Conservation (phyloP, 1,140 invertebrate species). For the Druon quercuslanigerum region DNA sequence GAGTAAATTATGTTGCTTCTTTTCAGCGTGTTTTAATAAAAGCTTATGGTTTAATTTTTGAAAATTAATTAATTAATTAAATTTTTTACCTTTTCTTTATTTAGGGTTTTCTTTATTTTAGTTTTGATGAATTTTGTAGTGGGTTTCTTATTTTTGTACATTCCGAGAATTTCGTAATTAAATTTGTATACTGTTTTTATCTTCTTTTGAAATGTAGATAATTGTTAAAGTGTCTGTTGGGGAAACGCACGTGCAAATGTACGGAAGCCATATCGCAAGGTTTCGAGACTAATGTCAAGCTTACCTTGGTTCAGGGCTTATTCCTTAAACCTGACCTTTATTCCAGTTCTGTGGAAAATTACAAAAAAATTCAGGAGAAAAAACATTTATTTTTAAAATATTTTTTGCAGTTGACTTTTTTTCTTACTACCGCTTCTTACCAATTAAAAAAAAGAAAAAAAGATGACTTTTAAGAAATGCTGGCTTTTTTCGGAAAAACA, state of each 20-base stretch:
- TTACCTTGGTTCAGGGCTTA: conserved; percentile 55
- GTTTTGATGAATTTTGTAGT: no score
- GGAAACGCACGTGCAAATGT: conserved; percentile 13
- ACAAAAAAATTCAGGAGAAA: neutral
- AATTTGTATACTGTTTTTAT: neutral
- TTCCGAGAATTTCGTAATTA: no score
- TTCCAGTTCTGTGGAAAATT: conserved; percentile 1
- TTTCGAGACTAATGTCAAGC: conserved; percentile 62
- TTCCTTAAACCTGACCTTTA: conserved; percentile 54
- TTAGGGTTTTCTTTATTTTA: no score
- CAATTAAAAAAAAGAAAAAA: no score
- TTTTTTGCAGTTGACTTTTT: neutral
- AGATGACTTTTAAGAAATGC: no score
- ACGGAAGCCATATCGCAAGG: conserved; percentile 57
- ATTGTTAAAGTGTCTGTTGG: conserved; percentile 21
- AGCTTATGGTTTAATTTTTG: no score
- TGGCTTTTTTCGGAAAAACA: no score
- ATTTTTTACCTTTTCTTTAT: no score
- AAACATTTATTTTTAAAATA: neutral
- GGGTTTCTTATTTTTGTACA: no score
- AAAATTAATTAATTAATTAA: no score
- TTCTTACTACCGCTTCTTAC: neutral
- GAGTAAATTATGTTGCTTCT: no score
- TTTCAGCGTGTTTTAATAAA: no score
- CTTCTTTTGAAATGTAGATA: neutral